Conservation (phyloP, 2,888 invertebrate genomes). For the Aphidoletes aphidimyza region DNA sequence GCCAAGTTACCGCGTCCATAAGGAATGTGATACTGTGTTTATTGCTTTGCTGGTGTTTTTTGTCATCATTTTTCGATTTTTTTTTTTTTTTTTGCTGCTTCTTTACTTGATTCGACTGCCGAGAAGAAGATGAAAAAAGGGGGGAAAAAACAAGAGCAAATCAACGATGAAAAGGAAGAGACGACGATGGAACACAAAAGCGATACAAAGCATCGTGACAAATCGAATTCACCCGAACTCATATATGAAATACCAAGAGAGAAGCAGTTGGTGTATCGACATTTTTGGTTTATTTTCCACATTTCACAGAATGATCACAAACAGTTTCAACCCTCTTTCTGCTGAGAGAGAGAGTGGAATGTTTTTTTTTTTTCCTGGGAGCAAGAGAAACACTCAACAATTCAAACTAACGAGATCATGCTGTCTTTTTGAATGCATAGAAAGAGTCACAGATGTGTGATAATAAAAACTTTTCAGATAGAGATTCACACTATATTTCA, state of each 20-base stretch:
- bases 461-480: background rate
- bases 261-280: no score
- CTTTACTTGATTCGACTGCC: no score
- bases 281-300: no score
- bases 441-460: background rate
- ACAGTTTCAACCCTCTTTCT: no score
- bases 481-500: background rate
- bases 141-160: background rate
- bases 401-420: no score
- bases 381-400: no score
- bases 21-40: background rate
- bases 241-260: background rate
- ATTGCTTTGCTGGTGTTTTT: background rate
- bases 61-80: background rate
- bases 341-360: no score
- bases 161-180: background rate
- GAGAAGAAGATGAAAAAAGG: background rate
- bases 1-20: background rate
- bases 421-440: background rate
- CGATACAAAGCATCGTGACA: background rate
- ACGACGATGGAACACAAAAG: background rate
- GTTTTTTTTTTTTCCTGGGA: no score
- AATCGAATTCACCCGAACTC: background rate
- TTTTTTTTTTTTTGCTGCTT: background rate
- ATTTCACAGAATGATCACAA: no score